phyloP scores from a whole-genome alignment of 2,113 vertebrate genomes.

The Scortum barcoo region DNA sequence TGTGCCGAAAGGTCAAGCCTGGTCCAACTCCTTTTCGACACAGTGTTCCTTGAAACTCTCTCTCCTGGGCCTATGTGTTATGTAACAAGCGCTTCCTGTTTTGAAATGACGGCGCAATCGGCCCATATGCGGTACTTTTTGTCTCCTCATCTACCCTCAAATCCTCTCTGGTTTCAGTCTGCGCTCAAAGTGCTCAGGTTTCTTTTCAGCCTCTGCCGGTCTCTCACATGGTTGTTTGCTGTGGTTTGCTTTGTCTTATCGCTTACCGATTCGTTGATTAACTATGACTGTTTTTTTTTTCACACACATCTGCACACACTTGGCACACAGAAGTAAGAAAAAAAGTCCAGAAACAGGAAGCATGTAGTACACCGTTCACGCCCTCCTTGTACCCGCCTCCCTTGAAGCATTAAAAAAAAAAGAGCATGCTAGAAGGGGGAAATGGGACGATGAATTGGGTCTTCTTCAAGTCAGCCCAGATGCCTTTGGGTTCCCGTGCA shows the following conservation, averaged over 20 bases:
- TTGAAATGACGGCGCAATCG: conserved; percentile 47
- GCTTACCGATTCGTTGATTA: neutral
- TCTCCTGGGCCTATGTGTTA: conserved; percentile 9
- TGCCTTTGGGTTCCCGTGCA: neutral
- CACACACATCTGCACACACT: neutral
- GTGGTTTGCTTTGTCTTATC: neutral
- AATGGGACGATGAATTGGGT: conserved; percentile 48
- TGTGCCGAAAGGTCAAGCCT: conserved; percentile 30
- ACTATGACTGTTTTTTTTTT: neutral
- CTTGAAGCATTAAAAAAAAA: conserved; percentile 35
- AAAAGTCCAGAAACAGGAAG: conserved; percentile 80
- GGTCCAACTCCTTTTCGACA: neutral
- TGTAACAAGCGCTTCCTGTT: conserved; percentile 79
- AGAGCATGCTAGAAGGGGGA: conserved; percentile 27
- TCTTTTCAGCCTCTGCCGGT: neutral
- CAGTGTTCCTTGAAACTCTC: conserved; percentile 47
- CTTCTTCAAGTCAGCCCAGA: conserved; percentile 27
- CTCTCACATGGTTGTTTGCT: neutral
- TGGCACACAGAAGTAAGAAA: neutral
- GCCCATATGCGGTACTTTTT: neutral
- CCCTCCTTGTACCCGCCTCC: conserved; percentile 62
- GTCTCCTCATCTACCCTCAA: neutral
- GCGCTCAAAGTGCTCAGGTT: neutral
- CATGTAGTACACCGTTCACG: conserved; percentile 59
- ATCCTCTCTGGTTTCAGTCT: neutral